Evolutionary conservation across 2,797 vertebrate genomes (phyloP).

Genomic region (Potorous gilbertii): DNA sequence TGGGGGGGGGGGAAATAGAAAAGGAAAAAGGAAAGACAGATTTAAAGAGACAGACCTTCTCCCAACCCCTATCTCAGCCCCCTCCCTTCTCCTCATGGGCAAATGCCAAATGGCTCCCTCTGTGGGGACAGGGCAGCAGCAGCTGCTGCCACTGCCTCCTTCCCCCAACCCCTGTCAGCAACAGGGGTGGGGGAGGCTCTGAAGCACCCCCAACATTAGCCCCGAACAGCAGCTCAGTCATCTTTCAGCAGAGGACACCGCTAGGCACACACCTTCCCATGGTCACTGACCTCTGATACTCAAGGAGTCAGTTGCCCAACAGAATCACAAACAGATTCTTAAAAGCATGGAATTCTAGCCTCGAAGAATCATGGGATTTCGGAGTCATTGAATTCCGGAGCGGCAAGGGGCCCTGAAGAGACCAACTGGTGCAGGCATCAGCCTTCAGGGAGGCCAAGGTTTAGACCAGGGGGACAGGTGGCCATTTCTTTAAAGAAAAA

Average conservation of each 20-base stretch:
- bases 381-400: background rate
- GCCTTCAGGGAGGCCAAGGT: background rate
- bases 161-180: background rate
- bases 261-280: background rate
- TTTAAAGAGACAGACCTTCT: conserved; percentile 72
- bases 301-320: background rate
- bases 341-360: background rate
- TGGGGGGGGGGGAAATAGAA: conserved; percentile 68
- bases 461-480: background rate
- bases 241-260: background rate
- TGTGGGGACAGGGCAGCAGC: conserved; percentile 6
- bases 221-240: background rate
- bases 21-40: conserved; percentile 75
- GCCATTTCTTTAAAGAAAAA: background rate
- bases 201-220: background rate
- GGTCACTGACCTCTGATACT: background rate
- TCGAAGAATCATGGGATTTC: background rate
- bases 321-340: background rate
- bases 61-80: background rate
- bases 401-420: background rate
- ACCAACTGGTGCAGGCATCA: background rate
- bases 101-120: conserved; percentile 37
- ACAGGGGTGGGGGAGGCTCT: background rate
- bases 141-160: conserved; percentile 38
- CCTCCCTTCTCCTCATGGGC: conserved; percentile 51